phyloP scores from a whole-genome alignment of 1,140 invertebrate genomes.

The Pseudoatta argentina region DNA sequence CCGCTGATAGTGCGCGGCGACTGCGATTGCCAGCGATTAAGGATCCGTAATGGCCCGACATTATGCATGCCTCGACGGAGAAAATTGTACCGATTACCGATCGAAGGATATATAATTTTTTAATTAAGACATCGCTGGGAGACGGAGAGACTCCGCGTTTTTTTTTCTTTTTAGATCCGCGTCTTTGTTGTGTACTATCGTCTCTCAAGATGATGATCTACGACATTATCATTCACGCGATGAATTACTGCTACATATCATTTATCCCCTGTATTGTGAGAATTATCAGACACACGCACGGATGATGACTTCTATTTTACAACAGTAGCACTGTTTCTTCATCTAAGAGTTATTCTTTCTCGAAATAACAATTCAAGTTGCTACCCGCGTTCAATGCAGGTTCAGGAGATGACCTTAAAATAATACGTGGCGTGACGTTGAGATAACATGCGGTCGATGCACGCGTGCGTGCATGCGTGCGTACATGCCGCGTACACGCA shows the following conservation, averaged over 20 bases:
- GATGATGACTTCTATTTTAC: constrained; percentile 1
- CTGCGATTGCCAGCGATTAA: constrained; percentile 61
- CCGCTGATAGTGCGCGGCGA: constrained; percentile 31
- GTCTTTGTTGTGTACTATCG: neutral
- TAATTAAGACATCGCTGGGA: constrained; percentile 65
- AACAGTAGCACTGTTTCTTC: constrained; percentile 39
- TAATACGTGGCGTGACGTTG: constrained; percentile 64
- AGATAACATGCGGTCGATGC: constrained; percentile 70
- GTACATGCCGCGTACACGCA: constrained; percentile 52
- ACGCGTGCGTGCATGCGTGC: constrained; percentile 56
- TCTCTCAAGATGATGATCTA: neutral
- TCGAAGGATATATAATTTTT: constrained; percentile 73
- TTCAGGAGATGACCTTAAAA: constrained; percentile 67
- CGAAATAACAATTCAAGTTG: constrained; percentile 38
- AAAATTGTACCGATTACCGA: constrained; percentile 75
- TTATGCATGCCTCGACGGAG: constrained; percentile 60
- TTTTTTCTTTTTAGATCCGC: neutral
- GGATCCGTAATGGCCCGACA: constrained; percentile 60
- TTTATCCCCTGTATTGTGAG: constrained; percentile 10
- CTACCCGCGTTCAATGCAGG: constrained; percentile 22
- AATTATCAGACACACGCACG: neutral
- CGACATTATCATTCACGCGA: neutral
- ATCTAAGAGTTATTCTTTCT: constrained; percentile 50
- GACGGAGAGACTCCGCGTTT: constrained; percentile 17
- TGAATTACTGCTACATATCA: constrained; percentile 7